These are phyloP conservation scores for Mustelus asterias DNA, from an alignment of 2,113 vertebrate genomes.

Conservation along the genomic window DNA sequence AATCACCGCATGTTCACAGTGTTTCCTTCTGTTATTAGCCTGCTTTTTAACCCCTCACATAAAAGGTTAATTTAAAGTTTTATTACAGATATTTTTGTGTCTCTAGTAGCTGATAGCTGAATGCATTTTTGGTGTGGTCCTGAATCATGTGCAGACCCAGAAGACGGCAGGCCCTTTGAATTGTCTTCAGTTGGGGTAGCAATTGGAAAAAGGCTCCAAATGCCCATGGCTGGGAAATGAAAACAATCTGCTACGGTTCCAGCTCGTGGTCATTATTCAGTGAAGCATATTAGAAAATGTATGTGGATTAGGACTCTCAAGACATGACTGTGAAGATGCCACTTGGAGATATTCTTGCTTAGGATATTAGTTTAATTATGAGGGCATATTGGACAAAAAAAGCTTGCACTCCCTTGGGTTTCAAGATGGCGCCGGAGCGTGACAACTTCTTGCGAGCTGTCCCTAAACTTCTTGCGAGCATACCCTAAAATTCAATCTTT, in stretches of 20 bases:
- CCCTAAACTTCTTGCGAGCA: no score
- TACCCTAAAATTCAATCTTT: no score
- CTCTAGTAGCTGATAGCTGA: background rate
- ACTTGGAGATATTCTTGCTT: background rate
- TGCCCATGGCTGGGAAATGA: background rate
- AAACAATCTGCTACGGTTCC: no score
- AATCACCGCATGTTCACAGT: background rate
- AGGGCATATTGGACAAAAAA: background rate
- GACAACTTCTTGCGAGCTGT: no score
- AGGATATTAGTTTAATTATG: background rate
- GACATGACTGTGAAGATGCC: background rate
- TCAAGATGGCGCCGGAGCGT: no score
- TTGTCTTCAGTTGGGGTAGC: background rate
- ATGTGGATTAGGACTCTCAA: background rate
- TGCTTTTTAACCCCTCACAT: background rate
- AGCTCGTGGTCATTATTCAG: background rate
- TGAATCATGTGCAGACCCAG: background rate
- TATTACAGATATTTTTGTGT: background rate
- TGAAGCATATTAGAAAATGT: background rate
- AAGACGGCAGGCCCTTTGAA: background rate
- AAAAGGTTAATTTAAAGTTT: background rate
- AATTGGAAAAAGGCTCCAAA: background rate
- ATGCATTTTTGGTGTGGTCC: background rate
- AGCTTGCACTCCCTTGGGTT: no score
- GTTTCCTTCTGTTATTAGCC: background rate